Percentiles rank a stretch among this genome's conserved stretches.
Evolutionary conservation across 2,113 vertebrate species (phyloP).

Genomic region (Meleagris gallopavo): DNA sequence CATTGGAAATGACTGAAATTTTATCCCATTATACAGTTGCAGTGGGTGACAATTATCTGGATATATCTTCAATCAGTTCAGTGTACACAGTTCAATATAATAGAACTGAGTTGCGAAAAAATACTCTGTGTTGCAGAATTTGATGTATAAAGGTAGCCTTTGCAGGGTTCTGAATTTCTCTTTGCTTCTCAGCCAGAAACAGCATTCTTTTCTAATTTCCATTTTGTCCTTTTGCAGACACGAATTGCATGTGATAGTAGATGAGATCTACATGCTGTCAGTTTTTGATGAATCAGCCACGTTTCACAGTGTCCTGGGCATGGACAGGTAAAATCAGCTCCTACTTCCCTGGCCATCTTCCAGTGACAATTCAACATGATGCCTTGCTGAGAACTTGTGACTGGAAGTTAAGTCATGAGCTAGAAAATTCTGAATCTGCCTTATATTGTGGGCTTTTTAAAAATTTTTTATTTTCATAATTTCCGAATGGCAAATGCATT

Average conservation of each 20-base stretch:
- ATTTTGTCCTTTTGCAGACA: slow-evolving; percentile 77
- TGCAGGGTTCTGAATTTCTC: not conserved
- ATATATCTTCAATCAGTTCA: not conserved
- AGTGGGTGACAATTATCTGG: not conserved
- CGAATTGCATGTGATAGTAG: slow-evolving; percentile 89
- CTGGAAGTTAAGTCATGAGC: slow-evolving; percentile 55
- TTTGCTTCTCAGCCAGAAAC: not conserved
- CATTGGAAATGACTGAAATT: not conserved
- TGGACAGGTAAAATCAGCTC: slow-evolving; percentile 84
- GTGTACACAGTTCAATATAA: not conserved
- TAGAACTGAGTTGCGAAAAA: not conserved
- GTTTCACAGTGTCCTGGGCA: slow-evolving; percentile 90
- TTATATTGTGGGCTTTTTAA: not conserved
- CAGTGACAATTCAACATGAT: slow-evolving; percentile 22
- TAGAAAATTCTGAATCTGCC: not conserved
- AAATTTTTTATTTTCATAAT: not conserved
- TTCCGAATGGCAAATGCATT: not conserved
- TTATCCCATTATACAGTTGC: not conserved
- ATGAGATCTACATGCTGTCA: slow-evolving; percentile 97
- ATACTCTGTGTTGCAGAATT: not conserved
- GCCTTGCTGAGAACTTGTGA: slow-evolving; percentile 50
- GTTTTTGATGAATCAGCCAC: slow-evolving; percentile 86
- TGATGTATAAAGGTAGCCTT: not conserved
- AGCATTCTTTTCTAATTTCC: not conserved
- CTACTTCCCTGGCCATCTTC: slow-evolving; percentile 22